These are phyloP conservation scores for Oncorhynchus keta DNA, from an alignment of 2,113 vertebrate genomes.

Conservation along the genomic window DNA sequence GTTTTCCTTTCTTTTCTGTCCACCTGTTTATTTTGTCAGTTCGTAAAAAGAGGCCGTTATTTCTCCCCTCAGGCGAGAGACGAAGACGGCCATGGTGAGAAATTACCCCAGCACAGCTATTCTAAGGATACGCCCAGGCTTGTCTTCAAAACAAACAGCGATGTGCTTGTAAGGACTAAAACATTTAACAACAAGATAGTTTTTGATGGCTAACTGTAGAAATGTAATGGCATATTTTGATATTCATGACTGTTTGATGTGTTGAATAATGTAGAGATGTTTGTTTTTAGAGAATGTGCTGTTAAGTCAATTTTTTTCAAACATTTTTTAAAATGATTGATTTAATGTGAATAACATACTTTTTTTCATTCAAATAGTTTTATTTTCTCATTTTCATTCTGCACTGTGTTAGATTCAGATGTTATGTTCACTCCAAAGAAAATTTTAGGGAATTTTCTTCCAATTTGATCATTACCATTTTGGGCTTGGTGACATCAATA, in stretches of 20 bases:
- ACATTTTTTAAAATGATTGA: conserved; percentile 16
- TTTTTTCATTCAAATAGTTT: conserved; percentile 49
- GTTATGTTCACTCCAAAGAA: not conserved
- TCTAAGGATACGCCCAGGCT: conserved; percentile 99
- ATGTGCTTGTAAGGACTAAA: conserved; percentile 99
- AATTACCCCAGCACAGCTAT: conserved; percentile 97
- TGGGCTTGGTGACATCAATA: not conserved
- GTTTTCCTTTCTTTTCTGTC: conserved; percentile 61
- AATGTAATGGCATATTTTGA: conserved; percentile 50
- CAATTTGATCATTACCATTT: not conserved
- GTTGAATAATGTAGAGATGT: conserved; percentile 11
- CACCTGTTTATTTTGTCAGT: conserved; percentile 91
- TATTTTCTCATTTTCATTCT: conserved; percentile 63
- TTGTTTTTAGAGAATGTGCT: conserved; percentile 28
- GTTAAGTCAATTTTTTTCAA: conserved; percentile 21
- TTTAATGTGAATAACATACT: conserved; percentile 12
- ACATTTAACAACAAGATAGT: conserved; percentile 81
- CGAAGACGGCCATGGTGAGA: conserved; percentile 98
- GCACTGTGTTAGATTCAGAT: conserved; percentile 31
- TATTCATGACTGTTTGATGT: conserved; percentile 51
- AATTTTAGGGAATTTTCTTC: not conserved
- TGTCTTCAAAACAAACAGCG: conserved; percentile 99
- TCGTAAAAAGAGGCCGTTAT: conserved; percentile 99
- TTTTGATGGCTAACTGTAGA: conserved; percentile 47
- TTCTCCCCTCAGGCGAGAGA: conserved; percentile 99